phyloP scores from a whole-genome alignment of 1,140 invertebrate species.

The Procambarus clarkii region DNA sequence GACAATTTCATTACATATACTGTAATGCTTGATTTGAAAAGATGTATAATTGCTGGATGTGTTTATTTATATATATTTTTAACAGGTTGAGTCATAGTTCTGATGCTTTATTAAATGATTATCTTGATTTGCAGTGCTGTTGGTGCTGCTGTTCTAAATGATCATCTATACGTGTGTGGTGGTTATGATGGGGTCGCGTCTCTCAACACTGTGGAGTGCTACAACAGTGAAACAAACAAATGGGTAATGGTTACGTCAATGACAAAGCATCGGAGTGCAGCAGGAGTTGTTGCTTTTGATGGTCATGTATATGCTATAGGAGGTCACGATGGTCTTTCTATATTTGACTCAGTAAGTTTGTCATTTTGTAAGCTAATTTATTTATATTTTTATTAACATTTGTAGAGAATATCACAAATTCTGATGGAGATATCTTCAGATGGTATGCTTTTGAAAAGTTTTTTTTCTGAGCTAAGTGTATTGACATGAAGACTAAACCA shows the following conservation, averaged over 20 bases:
- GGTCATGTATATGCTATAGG: conserved; percentile 88
- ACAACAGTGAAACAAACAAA: conserved; percentile 84
- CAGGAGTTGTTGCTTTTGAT: conserved; percentile 89
- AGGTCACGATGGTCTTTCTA: conserved; percentile 91
- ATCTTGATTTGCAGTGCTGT: conserved; percentile 81
- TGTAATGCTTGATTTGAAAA: no score
- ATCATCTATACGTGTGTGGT: conserved; percentile 90
- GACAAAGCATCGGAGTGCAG: conserved; percentile 92
- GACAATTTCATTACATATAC: no score
- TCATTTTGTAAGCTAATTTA: not conserved
- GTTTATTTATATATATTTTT: no score
- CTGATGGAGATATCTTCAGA: no score
- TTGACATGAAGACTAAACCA: no score
- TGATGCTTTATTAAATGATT: not conserved
- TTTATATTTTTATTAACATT: not conserved
- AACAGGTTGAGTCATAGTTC: no score
- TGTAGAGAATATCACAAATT: no score
- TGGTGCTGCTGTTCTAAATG: conserved; percentile 88
- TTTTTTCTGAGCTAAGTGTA: no score
- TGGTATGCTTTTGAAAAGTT: no score
- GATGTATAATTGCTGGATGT: no score
- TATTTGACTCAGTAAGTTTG: conserved; percentile 87
- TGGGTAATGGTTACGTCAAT: conserved; percentile 88
- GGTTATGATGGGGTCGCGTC: conserved; percentile 86
- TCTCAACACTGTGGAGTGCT: conserved; percentile 86